Conservation (phyloP, 1,140 invertebrate genomes). For the Palaemon carinicauda region DNA sequence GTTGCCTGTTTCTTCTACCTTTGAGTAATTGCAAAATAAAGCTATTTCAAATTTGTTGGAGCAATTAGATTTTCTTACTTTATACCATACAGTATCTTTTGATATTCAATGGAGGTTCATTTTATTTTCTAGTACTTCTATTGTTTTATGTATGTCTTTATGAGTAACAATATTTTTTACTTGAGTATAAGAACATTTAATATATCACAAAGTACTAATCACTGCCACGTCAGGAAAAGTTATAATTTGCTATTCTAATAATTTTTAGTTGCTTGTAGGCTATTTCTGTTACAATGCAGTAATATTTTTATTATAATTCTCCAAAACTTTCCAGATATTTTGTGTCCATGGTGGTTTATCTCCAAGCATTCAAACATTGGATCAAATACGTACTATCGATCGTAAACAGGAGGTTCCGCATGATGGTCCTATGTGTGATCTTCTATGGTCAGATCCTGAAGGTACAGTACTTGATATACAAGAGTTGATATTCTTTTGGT, state of each 20-base stretch:
- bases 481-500: too few species aligned
- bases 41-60: background rate
- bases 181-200: too few species aligned
- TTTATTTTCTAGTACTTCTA: too few species aligned
- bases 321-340: slow-evolving; percentile 77
- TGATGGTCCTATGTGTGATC: slow-evolving; percentile 99
- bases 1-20: too few species aligned
- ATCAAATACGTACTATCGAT: slow-evolving; percentile 98
- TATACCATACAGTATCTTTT: background rate
- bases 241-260: too few species aligned
- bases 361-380: slow-evolving; percentile 97
- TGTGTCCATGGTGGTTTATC: slow-evolving; percentile 99
- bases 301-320: slow-evolving; percentile 15
- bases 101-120: too few species aligned
- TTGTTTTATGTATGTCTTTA: too few species aligned
- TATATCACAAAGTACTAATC: too few species aligned
- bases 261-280: background rate
- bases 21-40: background rate
- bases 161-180: too few species aligned
- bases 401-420: slow-evolving; percentile 99
- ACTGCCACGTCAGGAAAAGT: too few species aligned
- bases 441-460: slow-evolving; percentile 99
- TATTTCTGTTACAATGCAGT: background rate
- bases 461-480: slow-evolving; percentile 62
- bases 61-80: background rate